Conservation (phyloP, 2,797 vertebrate genomes). For the Gadopsis marmoratus region DNA sequence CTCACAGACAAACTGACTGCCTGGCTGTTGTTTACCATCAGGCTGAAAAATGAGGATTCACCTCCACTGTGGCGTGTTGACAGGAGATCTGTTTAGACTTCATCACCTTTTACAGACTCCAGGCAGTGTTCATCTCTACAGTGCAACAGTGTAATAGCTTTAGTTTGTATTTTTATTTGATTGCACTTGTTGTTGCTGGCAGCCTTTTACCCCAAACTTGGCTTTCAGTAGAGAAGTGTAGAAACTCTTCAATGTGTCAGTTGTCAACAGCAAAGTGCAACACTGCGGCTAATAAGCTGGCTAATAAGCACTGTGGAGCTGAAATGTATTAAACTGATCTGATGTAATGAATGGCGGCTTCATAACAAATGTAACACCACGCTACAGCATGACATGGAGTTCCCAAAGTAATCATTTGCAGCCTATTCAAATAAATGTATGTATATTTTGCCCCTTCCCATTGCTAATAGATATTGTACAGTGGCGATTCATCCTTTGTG, state of each 20-base stretch:
- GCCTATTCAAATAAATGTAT: neutral
- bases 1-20: conserved; percentile 50
- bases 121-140: conserved; percentile 11
- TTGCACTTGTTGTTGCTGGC: conserved; percentile 40
- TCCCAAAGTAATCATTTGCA: neutral
- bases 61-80: conserved; percentile 35
- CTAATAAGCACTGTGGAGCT: neutral
- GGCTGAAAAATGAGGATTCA: conserved; percentile 54
- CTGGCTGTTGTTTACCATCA: conserved; percentile 42
- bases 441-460: conserved; percentile 3
- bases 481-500: conserved; percentile 5
- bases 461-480: neutral
- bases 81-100: conserved; percentile 48
- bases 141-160: conserved; percentile 27
- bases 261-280: neutral
- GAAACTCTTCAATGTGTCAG: conserved; percentile 20
- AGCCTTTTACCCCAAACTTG: conserved; percentile 29
- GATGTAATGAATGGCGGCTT: conserved; percentile 21
- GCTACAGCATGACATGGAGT: neutral
- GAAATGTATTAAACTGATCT: conserved; percentile 5
- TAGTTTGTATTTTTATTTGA: conserved; percentile 22
- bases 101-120: conserved; percentile 55
- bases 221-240: conserved; percentile 7
- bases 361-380: conserved; percentile 7
- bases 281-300: no score